These are phyloP conservation scores for Maccullochella peelii DNA, from an alignment of 2,113 vertebrate genomes.

Conservation along the genomic window DNA sequence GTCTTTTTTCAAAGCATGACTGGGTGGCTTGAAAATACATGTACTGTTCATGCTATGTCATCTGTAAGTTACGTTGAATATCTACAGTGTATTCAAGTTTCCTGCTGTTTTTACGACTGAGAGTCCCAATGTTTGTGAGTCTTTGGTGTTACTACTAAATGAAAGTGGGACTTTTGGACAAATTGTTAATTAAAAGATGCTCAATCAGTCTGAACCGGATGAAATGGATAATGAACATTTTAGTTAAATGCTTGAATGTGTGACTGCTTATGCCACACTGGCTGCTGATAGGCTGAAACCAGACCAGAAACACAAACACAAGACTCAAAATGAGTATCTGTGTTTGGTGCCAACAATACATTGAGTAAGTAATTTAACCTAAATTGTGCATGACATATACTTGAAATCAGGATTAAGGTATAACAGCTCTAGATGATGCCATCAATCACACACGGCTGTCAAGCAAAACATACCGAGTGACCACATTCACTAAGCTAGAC, in stretches of 20 bases:
- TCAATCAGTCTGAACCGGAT: background rate
- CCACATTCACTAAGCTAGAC: background rate
- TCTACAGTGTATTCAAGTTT: background rate
- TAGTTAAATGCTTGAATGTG: background rate
- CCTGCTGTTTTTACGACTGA: background rate
- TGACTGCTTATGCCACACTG: background rate
- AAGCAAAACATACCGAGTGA: background rate
- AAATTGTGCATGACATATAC: background rate
- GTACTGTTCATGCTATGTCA: background rate
- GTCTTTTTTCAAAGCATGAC: slow-evolving; percentile 24
- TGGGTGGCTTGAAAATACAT: slow-evolving; percentile 7
- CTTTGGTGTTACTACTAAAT: background rate
- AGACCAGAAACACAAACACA: background rate
- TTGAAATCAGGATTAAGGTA: slow-evolving; percentile 26
- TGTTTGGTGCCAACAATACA: background rate
- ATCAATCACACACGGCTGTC: background rate
- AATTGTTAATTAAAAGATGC: background rate
- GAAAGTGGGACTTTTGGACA: background rate
- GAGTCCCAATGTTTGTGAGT: background rate
- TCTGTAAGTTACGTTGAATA: slow-evolving; percentile 6
- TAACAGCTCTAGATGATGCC: background rate
- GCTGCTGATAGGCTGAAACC: slow-evolving; percentile 8
- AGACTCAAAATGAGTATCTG: background rate
- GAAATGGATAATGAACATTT: background rate
- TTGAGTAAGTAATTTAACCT: background rate